Percentiles rank a stretch among this genome's conserved stretches.
These are phyloP conservation scores for Drosophila mojavensis DNA, from an alignment of 1,140 invertebrate species.

Conservation along the genomic window DNA sequence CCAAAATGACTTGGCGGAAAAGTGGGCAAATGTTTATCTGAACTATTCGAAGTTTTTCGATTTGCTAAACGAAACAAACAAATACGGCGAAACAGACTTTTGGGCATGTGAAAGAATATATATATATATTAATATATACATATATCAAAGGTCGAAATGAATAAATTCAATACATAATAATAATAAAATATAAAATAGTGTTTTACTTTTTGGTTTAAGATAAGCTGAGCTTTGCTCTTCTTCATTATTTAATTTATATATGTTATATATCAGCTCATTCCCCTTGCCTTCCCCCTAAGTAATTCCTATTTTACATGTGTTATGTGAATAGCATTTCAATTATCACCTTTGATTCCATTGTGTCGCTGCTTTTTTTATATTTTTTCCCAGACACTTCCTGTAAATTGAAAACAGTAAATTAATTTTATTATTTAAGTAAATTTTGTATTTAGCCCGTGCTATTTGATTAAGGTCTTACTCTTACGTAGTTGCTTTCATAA, in stretches of 20 bases:
- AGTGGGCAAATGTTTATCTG: conserved; percentile 12
- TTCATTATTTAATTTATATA: no score
- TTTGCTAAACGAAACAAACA: conserved; percentile 22
- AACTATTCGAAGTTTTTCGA: conserved; percentile 40
- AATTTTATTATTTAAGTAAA: conserved; percentile 9
- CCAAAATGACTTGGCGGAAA: conserved; percentile 28
- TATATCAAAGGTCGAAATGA: conserved; percentile 52
- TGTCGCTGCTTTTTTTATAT: neutral
- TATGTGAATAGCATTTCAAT: neutral
- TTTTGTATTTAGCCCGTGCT: conserved; percentile 33
- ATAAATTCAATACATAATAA: conserved; percentile 55
- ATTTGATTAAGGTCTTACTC: conserved; percentile 21
- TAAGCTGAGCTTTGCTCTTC: no score
- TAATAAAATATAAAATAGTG: neutral
- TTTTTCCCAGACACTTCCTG: neutral
- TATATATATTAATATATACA: conserved; percentile 9
- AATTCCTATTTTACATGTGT: neutral
- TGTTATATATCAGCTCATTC: no score
- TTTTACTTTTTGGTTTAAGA: no score
- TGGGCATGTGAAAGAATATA: conserved; percentile 28
- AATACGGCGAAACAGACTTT: conserved; percentile 29
- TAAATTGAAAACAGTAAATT: neutral
- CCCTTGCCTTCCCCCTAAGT: no score
- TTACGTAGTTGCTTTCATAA: conserved; percentile 47
- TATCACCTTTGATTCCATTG: neutral